Base-by-base conservation (phyloP, 2,888 invertebrate genomes). In the Pollenia labialis region DNA sequence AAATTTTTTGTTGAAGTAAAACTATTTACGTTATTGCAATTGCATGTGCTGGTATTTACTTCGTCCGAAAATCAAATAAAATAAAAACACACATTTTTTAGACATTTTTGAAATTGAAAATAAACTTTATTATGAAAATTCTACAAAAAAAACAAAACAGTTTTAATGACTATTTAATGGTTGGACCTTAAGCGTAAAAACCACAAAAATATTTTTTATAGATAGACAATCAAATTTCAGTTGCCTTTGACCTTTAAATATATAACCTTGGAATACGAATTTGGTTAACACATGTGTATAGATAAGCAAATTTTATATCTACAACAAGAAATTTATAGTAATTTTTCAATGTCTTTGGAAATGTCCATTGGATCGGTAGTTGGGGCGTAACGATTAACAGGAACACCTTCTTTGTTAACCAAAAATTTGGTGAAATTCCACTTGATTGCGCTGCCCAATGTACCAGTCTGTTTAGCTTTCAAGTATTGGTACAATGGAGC, bases 371-470 rank as follows among this genome's bases (percentile, higher is more conserved):
- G 93, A 90, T 93, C 92, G n/a, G 93, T 93, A 40, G 93, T 93
- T n/a, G 93, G 93, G 62, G 93, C 92, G 89, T 93, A 93, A 48
- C 93, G 93, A 85, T 93, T 91, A 7, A 93, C 80, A 7, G 93
- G 93, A 7, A 92, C 87, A 18, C 93, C 93, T 4, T 93, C 92
- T 88, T 92, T 93, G 89, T 93, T 92, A 23, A 93, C 90, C 87
- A 93, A 88, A 87, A 93, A 93, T 88, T 93, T 94, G 50, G 93
- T 93, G 56, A 93, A 93, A 88, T 93, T 94, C 94, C 94, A 93
- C 79, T 93, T 93, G 74, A 93, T 92, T 7, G 90, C 90, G 74
- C 91, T 92, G 64, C 92, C 92, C 85, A 93, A 88, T 10, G 92
- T 93, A 2, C 93, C 93, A 4, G 89, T 89, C 89, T 93, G 93